A percentile compares a stretch with the other conserved stretches of the same genome.
phyloP scores from a whole-genome alignment of 2,797 vertebrate species.

The Anguilla obscura region DNA sequence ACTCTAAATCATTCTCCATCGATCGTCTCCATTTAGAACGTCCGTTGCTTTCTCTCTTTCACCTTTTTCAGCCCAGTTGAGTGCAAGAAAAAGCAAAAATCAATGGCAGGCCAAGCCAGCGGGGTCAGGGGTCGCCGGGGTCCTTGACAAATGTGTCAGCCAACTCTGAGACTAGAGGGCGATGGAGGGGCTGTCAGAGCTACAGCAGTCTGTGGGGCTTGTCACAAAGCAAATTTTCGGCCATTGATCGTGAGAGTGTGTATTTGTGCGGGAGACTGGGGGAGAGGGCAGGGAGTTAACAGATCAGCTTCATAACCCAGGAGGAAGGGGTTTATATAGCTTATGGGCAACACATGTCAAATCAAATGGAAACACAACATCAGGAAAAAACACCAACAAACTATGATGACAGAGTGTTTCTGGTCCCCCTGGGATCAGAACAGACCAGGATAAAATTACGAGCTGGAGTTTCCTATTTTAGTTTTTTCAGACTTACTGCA shows the following conservation, averaged over 20 bases:
- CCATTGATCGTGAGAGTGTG: constrained; percentile 59
- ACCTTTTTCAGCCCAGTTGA: constrained; percentile 79
- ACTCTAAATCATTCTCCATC: constrained; percentile 79
- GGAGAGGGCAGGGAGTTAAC: constrained; percentile 44
- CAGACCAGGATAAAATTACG: constrained; percentile 6
- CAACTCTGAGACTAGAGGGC: constrained; percentile 73
- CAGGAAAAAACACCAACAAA: constrained; percentile 6
- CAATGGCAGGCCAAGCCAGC: constrained; percentile 84
- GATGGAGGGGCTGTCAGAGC: constrained; percentile 62
- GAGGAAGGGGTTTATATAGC: constrained; percentile 60
- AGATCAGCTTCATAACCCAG: constrained; percentile 47
- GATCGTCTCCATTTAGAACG: constrained; percentile 75
- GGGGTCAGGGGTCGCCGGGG: constrained; percentile 86
- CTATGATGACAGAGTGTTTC: background rate
- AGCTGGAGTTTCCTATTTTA: background rate
- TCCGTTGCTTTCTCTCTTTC: constrained; percentile 43
- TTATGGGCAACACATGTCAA: constrained; percentile 70
- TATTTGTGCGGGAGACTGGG: constrained; percentile 40
- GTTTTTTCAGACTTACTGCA: background rate
- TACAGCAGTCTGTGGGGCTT: constrained; percentile 48
- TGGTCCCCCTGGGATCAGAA: background rate
- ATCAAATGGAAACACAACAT: constrained; percentile 40
- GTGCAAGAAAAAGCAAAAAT: constrained; percentile 75
- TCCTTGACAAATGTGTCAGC: constrained; percentile 86
- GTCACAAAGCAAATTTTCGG: constrained; percentile 74